Evolutionary conservation across 2,113 vertebrate species (phyloP).

Genomic region (Fregetta grallaria): DNA sequence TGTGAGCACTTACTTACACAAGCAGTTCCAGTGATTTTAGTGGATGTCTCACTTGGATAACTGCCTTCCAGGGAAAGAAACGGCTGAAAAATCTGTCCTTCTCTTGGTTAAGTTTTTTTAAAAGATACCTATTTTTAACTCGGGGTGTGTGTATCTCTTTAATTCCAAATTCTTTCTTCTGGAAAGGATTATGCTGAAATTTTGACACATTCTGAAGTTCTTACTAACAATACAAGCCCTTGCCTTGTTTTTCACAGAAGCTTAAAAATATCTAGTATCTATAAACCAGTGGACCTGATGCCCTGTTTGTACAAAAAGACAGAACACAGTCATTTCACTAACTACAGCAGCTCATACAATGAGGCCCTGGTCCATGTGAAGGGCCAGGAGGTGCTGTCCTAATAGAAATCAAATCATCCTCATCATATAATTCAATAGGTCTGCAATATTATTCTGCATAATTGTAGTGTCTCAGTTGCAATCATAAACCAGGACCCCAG

Average conservation of each 20-base stretch:
- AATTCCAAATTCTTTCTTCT: neutral
- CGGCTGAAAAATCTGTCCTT: neutral
- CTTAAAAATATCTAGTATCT: neutral
- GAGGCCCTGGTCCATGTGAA: neutral
- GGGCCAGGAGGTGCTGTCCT: neutral
- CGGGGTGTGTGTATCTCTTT: neutral
- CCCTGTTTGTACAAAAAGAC: neutral
- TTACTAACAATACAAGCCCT: neutral
- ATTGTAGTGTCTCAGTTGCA: neutral
- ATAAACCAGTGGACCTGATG: neutral
- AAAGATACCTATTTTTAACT: neutral
- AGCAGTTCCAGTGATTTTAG: neutral
- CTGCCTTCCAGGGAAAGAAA: neutral
- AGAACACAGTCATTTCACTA: neutral
- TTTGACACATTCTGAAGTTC: neutral
- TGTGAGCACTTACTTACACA: neutral
- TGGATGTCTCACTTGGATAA: neutral
- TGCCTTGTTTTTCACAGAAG: neutral
- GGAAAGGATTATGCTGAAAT: neutral
- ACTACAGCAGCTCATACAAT: neutral
- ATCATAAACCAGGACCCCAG: neutral
- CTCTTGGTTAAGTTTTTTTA: neutral
- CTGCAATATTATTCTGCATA: neutral
- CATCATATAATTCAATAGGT: neutral
- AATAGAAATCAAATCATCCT: constrained; percentile 7